Conservation (phyloP, 2,888 invertebrate genomes). For the Limnephilus rhombicus region DNA sequence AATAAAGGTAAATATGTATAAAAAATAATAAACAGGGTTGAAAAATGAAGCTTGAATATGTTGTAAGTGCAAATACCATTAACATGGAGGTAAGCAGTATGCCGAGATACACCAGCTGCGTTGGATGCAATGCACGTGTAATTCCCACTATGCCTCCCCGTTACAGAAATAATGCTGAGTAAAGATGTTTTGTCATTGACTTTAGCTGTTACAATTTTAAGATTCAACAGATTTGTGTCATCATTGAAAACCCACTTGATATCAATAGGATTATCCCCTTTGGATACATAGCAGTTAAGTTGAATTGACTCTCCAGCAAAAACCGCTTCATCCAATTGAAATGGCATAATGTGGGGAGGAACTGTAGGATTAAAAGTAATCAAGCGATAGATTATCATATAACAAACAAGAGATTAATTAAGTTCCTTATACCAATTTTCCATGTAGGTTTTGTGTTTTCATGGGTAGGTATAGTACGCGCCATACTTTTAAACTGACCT, state of each 20-base stretch:
- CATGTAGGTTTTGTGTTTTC: background rate
- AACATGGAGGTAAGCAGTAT: conserved; percentile 83
- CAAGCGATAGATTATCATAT: background rate
- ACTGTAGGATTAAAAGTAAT: conserved; percentile 74
- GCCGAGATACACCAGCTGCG: conserved; percentile 82
- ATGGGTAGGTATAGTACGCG: background rate
- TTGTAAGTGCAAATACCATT: conserved; percentile 78
- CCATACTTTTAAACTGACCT: too few species aligned
- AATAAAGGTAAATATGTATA: conserved; percentile 49
- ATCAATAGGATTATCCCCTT: conserved; percentile 85
- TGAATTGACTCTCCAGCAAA: conserved; percentile 81
- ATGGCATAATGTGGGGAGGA: conserved; percentile 81
- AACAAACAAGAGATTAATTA: background rate
- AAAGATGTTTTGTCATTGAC: conserved; percentile 83
- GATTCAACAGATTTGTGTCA: conserved; percentile 63
- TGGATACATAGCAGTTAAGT: conserved; percentile 82
- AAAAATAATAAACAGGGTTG: conserved; percentile 3
- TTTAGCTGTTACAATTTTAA: conserved; percentile 73
- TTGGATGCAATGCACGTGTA: conserved; percentile 87
- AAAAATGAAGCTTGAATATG: conserved; percentile 1
- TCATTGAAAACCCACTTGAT: conserved; percentile 82
- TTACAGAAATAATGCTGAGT: conserved; percentile 82
- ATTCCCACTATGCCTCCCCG: conserved; percentile 85
- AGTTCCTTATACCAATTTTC: background rate
- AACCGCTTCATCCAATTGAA: conserved; percentile 79